phyloP scores from a whole-genome alignment of 2,888 invertebrate species.

The Trichopria drosophilae region DNA sequence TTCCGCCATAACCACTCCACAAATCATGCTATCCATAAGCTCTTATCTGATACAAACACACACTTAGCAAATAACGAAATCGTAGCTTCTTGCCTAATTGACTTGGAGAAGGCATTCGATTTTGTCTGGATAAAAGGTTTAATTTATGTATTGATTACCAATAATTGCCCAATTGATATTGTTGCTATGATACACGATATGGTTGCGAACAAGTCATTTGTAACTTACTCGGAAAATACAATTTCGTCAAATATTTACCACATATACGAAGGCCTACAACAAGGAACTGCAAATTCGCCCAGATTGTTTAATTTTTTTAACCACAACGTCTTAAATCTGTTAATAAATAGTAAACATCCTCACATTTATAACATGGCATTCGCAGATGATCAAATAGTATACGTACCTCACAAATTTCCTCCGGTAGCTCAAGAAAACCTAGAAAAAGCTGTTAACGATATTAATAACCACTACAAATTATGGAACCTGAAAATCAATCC shows the following conservation, averaged over 20 bases:
- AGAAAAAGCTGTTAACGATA: not conserved
- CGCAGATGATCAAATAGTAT: too few relatives aligned
- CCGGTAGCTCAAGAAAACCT: slow-evolving; percentile 1
- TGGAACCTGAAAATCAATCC: slow-evolving; percentile 14
- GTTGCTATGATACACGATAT: slow-evolving; percentile 5
- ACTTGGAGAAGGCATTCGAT: slow-evolving; percentile 21
- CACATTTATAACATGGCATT: not conserved
- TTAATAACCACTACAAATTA: not conserved
- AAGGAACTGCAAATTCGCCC: slow-evolving; percentile 4
- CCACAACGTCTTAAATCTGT: not conserved
- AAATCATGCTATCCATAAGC: slow-evolving; percentile 23
- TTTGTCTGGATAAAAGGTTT: slow-evolving; percentile 19
- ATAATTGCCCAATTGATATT: slow-evolving; percentile 7
- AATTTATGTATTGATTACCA: slow-evolving; percentile 5
- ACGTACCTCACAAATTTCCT: too few relatives aligned
- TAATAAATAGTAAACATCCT: not conserved
- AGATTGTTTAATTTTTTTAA: slow-evolving; percentile 9
- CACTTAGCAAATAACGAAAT: not conserved
- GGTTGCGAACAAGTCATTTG: slow-evolving; percentile 7
- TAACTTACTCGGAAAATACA: too few relatives aligned
- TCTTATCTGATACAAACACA: slow-evolving; percentile 12
- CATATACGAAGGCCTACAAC: too few relatives aligned
- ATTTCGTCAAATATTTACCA: too few relatives aligned
- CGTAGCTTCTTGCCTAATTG: slow-evolving; percentile 11
- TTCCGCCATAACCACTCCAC: slow-evolving; percentile 28